Evolutionary conservation across 2,113 vertebrate genomes (phyloP), one percentile per base, ranked within the genome.

Genomic region (Leptobrachium ailaonicum): DNA sequence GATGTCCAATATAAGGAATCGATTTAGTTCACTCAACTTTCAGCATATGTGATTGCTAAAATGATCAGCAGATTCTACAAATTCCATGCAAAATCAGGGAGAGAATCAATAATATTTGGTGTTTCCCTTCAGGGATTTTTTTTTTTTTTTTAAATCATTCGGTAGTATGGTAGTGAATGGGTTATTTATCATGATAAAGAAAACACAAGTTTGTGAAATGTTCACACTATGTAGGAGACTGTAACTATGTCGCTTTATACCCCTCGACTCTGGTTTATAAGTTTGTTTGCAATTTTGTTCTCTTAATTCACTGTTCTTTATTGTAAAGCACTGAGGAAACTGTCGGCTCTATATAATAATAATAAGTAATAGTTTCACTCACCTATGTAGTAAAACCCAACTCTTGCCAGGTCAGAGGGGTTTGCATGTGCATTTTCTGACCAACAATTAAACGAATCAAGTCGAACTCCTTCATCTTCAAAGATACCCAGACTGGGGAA

Each of bases 371-470:
- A n/a, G 20, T 32, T 20, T 32, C 4, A 20, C 58, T 76, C 13
- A 83, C 82, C 83, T 75, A 45, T 60, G 20, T 67, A 85, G 69
- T 82, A 84, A 69, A 82, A 84, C 2, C 72, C 43, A 0, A 44
- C 67, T 79, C 71, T 76, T 8, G 82, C 83, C 32, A 87, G 75
- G 64, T 62, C 58, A 4, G 71, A 40, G 6, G 83, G 53, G 54
- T 75, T 54, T 2, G 63, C 58, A 8, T 4, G 11, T 14, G 64
- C 42, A 74, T 83, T 75, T 74, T 32, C 32, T 80, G 83, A 83
- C 77, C 83, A 83, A 2, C 62, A 83, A 54, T 83, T 72, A 50
- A 83, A 84, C 7, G 84, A 83, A 10, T 82, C 84, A n/a, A 83
- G 64, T 2, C 64, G 5, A 66, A 74, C 44, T 44, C 13, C 47